A percentile compares a stretch with the other conserved stretches of the same genome.
These are phyloP conservation scores for Halesus radiatus DNA, from an alignment of 1,140 invertebrate genomes.

Conservation along the genomic window DNA sequence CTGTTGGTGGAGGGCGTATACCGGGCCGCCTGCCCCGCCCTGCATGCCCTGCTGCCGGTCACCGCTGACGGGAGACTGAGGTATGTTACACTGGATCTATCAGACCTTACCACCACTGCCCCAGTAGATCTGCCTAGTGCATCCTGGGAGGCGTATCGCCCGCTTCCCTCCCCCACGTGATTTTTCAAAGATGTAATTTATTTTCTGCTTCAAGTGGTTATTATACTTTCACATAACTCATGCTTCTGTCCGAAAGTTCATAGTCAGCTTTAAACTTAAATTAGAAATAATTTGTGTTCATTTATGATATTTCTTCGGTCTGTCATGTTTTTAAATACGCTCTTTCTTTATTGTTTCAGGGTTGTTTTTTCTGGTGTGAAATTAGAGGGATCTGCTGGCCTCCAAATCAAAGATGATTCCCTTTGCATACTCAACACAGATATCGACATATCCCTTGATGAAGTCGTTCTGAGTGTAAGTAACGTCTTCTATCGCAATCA, in stretches of 20 bases:
- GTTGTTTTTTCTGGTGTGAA: conserved; percentile 51
- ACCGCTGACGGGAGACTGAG: conserved; percentile 52
- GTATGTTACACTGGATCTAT: neutral
- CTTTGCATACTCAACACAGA: conserved; percentile 52
- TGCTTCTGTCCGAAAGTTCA: no score
- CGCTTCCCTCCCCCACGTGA: no score
- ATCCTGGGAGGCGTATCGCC: no score
- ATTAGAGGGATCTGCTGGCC: conserved; percentile 47
- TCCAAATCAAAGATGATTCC: conserved; percentile 55
- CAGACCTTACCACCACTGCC: no score
- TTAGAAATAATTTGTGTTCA: no score
- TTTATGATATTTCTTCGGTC: no score
- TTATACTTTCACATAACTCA: no score
- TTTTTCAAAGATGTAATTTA: no score
- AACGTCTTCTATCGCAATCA: neutral
- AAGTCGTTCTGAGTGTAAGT: conserved; percentile 52
- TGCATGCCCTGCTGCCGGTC: conserved; percentile 49
- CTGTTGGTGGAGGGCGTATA: conserved; percentile 48
- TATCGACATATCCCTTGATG: conserved; percentile 46
- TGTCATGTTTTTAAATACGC: no score
- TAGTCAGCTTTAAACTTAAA: no score
- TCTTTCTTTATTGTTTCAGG: conserved; percentile 15
- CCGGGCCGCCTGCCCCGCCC: conserved; percentile 45
- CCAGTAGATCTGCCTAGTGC: no score
- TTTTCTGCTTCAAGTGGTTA: no score